Evolutionary conservation across 1,140 invertebrate genomes (phyloP), one percentile per base, ranked within the genome.

Genomic region (Calliphora vicina): DNA sequence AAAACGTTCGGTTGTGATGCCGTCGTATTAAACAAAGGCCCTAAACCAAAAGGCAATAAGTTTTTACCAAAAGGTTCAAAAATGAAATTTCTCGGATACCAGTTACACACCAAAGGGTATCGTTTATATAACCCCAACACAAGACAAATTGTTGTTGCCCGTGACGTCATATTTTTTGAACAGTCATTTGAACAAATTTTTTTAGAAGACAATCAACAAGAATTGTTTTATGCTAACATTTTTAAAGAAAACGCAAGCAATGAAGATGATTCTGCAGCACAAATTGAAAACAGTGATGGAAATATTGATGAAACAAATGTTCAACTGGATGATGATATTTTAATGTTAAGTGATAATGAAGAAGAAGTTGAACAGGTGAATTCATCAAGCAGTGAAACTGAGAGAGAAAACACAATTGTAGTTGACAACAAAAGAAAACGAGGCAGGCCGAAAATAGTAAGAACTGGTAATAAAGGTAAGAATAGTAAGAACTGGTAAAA

Each of bases 1-100:
- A 82, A 84, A 81, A 42, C 89, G 9, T 91, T 90, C 85, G 89
- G 89, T 1, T 86, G 86, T 72, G 80, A 42, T 43, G 86, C 81
- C 12, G 84, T 86, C 82, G 86, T 85, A 0, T 87, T 89, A 26
- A 85, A 91, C 57, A 90, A 90, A 43, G 57, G 80, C 17, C 26
- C 17, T 3, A 85, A 89, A 17, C 61, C 86, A 43, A 29, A 29
- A 29, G 29, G 29, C 29, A 29, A 8, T 29, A 29, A 29, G 29
- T 29, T 29, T 29, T 29, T 29, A 29, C 29, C 29, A 29, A 85
- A 88, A 20, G 81, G 83, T 35, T 84, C n/a, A 27, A 88, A 87
- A 78, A 80, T 85, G 45, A 81, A 57, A 61, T 80, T 84, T 61
- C 73, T 81, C 25, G 83, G 80, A 27, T 82, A 82, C 50, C 15